Evolutionary conservation across 2,888 invertebrate genomes (phyloP), one percentile per base, ranked within the genome.

Genomic region (Desoria tigrina): DNA sequence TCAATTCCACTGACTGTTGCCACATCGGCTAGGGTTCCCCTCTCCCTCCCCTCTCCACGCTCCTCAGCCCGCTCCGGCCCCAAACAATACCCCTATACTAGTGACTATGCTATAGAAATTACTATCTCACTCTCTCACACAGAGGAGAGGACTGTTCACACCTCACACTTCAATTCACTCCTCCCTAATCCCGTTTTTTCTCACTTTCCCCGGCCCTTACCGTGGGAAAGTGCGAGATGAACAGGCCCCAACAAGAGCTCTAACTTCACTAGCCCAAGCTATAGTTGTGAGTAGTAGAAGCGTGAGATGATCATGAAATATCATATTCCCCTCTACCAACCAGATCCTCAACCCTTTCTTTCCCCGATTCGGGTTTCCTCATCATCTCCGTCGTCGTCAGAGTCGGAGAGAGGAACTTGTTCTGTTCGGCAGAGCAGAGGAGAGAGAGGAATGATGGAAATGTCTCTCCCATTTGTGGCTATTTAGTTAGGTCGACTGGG

Each of bases 1-100:
- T 65, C 65, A 56, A 56, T 57, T 61, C 61, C 56, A 56, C 65
- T 65, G 59, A 28, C 45, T 59, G 65, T 65, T 65, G 65, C 65
- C 65, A 61, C 59, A 59, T 64, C 45, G 42, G 7, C 32, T 23
- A 6, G 26, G 45, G 18, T 58, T n/a, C 42, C 37, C 21, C 45
- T 51, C 51, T 24, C 24, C 51, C 61, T 54, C 50, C 51, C 59
- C 64, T 58, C 53, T 53, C 21, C 51, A 42, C 49, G 39, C 56
- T 28, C 56, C 54, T 45, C 49, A 24, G 55, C 39, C 63, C 49
- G 37, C 63, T 58, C 58, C 42, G 26, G 28, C 49, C 37, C 50
- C 32, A 39, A 49, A 50, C 57, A n/a, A n/a, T 18, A 55, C 39
- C 57, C 14, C 57, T 37, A 32, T 11, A 32, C 32, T 32, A 11